These are phyloP conservation scores for Pandion haliaetus DNA, from an alignment of 2,113 vertebrate species.

Conservation along the genomic window DNA sequence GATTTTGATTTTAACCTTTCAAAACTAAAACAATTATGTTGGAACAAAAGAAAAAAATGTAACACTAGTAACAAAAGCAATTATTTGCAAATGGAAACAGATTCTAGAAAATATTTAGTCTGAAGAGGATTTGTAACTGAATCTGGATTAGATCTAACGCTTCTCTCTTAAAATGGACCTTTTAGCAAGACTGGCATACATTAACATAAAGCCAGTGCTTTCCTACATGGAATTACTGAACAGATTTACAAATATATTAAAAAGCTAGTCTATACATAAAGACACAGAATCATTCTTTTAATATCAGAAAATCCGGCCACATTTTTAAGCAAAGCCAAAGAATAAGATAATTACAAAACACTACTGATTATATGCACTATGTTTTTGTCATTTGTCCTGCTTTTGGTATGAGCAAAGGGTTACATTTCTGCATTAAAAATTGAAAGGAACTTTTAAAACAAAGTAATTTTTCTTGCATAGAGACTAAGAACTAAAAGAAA, in stretches of 20 bases:
- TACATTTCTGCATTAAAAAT: background rate
- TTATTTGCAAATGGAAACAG: background rate
- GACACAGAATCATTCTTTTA: background rate
- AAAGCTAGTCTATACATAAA: background rate
- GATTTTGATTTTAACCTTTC: background rate
- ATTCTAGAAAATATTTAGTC: background rate
- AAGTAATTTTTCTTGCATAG: background rate
- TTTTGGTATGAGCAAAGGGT: background rate
- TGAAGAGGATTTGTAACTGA: background rate
- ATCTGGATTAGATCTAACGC: background rate
- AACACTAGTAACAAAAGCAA: background rate
- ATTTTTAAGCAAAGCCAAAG: background rate
- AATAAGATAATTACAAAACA: background rate
- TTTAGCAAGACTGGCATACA: background rate
- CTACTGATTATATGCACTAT: background rate
- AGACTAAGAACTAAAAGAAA: background rate
- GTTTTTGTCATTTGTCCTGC: background rate
- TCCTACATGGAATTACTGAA: background rate
- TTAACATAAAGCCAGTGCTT: background rate
- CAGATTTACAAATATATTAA: background rate
- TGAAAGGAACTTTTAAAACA: background rate
- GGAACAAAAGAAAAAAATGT: background rate
- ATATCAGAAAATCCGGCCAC: background rate
- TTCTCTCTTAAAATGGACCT: background rate
- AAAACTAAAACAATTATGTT: background rate